Evolutionary conservation across 2,113 vertebrate genomes (phyloP), one percentile per base, ranked within the genome.

Genomic region (Lucifuga dentata): DNA sequence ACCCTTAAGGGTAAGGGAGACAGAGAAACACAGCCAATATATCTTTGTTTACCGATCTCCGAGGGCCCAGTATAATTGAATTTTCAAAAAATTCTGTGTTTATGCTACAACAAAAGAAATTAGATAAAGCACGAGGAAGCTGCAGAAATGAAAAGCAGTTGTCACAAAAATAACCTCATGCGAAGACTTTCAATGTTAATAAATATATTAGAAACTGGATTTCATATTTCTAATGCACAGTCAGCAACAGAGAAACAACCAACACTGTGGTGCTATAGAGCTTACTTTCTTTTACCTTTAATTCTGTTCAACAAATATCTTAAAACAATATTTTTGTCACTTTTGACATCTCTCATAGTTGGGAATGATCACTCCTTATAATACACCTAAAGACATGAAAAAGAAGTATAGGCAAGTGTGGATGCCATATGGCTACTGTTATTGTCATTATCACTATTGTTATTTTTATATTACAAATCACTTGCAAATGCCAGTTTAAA

Each of bases 71-170:
- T 89, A n/a, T n/a, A 90, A 92, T 89, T 91, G 69, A 87, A 90
- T 89, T 90, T 86, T 66, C 77, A 68, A 62, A 65, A 86, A 87
- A 83, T 83, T 79, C 68, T 64, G 78, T 90, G 83, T 90, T 89
- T 89, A 87, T 67, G 35, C 78, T 80, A 90, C 84, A 90, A 88
- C 83, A 91, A 89, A 90, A 76, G 67, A 90, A 88, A 92, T 88
- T 79, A 85, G 55, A 87, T 88, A 88, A 87, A 88, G 68, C 74
- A 68, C 12, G 2, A 68, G 29, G 61, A 78, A 60, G 75, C 59
- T 48, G 58, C 60, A 76, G 73, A 73, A 68, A 89, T 76, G 65
- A 85, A 86, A 89, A 78, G 76, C 59, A 82, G 78, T 85, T 85
- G 79, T 88, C 86, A 88, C 74, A 78, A 80, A 74, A 76, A 73